Percentiles rank a stretch among this genome's conserved stretches.
Evolutionary conservation across 2,797 vertebrate species (phyloP).

Genomic region (Nannoperca australis): DNA sequence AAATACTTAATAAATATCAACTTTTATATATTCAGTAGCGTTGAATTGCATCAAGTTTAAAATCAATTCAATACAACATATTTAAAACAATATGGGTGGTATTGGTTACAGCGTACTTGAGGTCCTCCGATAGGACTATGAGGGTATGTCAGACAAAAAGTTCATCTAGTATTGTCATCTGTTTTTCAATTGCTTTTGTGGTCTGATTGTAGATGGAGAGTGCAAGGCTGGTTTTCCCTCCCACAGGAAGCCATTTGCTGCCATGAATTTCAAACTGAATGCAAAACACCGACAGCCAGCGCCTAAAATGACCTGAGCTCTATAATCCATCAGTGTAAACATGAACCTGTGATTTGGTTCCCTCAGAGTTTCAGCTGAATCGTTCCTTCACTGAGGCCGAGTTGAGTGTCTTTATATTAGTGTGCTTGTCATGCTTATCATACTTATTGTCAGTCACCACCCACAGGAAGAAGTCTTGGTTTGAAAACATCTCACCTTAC

Average conservation of each 20-base stretch:
- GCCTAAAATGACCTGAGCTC: constrained; percentile 9
- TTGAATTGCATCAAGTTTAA: not conserved
- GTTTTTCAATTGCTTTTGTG: not conserved
- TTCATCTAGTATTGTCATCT: not conserved
- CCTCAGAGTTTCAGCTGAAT: not conserved
- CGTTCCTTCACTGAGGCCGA: not conserved
- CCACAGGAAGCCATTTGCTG: constrained; percentile 10
- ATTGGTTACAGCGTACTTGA: not conserved
- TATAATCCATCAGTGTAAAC: constrained; percentile 23
- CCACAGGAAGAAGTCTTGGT: not conserved
- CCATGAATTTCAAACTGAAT: constrained; percentile 11
- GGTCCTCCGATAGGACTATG: not conserved
- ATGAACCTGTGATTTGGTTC: constrained; percentile 8
- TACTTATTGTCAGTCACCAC: not conserved
- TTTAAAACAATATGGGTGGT: not conserved
- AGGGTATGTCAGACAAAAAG: no score
- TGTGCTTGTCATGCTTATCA: not conserved
- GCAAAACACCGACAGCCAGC: constrained; percentile 15
- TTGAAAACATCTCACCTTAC: not conserved
- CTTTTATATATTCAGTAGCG: not conserved
- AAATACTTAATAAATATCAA: not conserved
- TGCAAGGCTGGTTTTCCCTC: not conserved
- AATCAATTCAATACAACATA: not conserved
- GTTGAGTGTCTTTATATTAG: not conserved
- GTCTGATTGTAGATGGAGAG: constrained; percentile 8